Base-by-base conservation (phyloP, 2,113 vertebrate species). In the Nettapus auritus region DNA sequence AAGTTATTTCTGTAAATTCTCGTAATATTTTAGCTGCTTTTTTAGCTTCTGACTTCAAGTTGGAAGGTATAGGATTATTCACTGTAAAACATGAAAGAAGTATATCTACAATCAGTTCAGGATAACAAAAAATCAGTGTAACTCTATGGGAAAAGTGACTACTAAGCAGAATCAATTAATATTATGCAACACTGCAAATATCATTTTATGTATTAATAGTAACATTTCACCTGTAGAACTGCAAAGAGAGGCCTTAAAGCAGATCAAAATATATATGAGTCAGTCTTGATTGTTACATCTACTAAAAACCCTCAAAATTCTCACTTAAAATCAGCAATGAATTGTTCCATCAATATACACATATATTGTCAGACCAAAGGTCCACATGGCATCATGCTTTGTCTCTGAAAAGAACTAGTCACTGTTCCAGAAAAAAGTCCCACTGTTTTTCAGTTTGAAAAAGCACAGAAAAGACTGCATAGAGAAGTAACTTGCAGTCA, bases 61-160 rank as follows among this genome's bases (percentile, higher is more conserved):
- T 99, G 73, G 99, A 98, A 66, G 99, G 99, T 95, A 99, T 99
- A 36, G 99, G 99, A 82, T 99, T 99, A 97, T 98, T 99, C 99
- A 99, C 99, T 99, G 94, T 62, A 97, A 97, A 79, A 94, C 33
- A 90, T 33, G 25, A 74, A 97, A 90, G 44, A 83, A 64, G 19
- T 8, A 2, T 31, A 52, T 8, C 22, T 76, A 74, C 7, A 9
- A 38, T 77, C 29, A 68, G 13, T 23, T 88, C 28, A 46, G n/a
- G 19, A 67, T 26, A 81, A 10, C 22, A 6, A 68, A 78, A 75
- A 42, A 40, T 0, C 5, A 56, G 5, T 23, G 19, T 44, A 13
- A 73, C 46, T 73, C 11, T 53, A 85, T 13, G 13, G 33, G 34
- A 74, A 83, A 83, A 74, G 13, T 33, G 9, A 11, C 0, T 19